Evolutionary conservation across 2,888 invertebrate species (phyloP), one percentile per base, ranked within the genome.

Genomic region (Nyleta sp.): DNA sequence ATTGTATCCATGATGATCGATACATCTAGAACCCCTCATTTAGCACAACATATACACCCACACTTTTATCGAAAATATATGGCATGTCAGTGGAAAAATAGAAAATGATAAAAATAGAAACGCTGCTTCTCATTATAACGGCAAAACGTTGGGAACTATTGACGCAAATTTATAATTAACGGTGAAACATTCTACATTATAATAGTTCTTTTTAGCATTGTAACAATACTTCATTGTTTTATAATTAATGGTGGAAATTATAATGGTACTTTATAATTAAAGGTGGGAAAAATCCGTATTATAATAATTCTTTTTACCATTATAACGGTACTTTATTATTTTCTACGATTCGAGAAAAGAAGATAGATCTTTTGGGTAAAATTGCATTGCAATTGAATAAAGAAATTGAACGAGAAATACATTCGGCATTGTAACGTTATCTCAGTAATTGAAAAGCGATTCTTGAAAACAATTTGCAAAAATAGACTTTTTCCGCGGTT

Each of bases 371-470:
- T 28, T 5, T 5, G 4, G 28, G 7, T 28, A 28, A 28, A 28
- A n/a, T n/a, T n/a, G n/a, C n/a, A 5, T 28, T 28, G 7, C 7
- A 28, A 28, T 7, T 28, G 28, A 28, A 28, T 28, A 28, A 28
- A 28, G 4, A 28, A 28, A 28, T 28, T 28, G 28, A 28, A 28
- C 28, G 7, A 28, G 28, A n/a, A n/a, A n/a, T 28, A 28, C 28
- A 28, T 5, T 28, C 28, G 4, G 5, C 7, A 5, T 28, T 28
- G 28, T 28, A 28, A n/a, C 2, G 13, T n/a, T 62, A 64, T 64
- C 31, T 52, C 53, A 65, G 44, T 67, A 67, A 67, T 31, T 67
- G 67, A 53, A 67, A 67, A 46, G 46, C 50, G 52, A 59, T 42
- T 10, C 28, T 18, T 6, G 18, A 70, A 48, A 68, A 28, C 2